Evolutionary conservation across 2,888 invertebrate genomes (phyloP).

Genomic region (Gnatocerus cornutus): DNA sequence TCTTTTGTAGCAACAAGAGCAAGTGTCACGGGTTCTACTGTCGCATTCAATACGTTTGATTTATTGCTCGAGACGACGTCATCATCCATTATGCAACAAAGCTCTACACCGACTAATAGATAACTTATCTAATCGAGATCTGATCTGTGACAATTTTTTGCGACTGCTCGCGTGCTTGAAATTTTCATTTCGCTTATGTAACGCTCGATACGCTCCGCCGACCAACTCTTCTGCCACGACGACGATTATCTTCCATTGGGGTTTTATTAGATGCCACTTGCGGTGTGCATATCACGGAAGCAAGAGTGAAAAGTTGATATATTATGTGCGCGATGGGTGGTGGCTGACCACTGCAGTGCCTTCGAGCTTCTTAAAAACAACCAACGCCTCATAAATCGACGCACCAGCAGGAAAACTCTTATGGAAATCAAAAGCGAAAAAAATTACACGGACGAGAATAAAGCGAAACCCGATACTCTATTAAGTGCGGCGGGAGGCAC

Average conservation of each 20-base stretch:
- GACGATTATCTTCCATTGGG: neutral
- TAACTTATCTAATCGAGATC: conserved; percentile 45
- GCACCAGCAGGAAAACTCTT: neutral
- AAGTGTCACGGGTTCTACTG: conserved; percentile 6
- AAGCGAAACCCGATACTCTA: too few species aligned
- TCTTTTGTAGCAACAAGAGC: conserved; percentile 16
- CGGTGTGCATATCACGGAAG: conserved; percentile 4
- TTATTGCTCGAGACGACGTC: conserved; percentile 30
- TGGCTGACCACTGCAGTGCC: conserved; percentile 18
- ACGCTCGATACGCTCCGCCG: neutral
- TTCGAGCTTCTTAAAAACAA: conserved; percentile 23
- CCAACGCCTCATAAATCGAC: conserved; percentile 3
- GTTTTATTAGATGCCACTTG: neutral
- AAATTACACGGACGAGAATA: too few species aligned
- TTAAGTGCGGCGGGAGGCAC: too few species aligned
- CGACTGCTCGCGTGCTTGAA: conserved; percentile 40
- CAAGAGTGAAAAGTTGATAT: conserved; percentile 11
- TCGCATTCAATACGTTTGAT: conserved; percentile 30
- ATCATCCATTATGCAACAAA: conserved; percentile 32
- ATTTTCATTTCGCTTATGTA: conserved; percentile 46
- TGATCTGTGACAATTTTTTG: conserved; percentile 31
- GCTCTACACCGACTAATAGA: conserved; percentile 39
- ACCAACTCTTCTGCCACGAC: neutral
- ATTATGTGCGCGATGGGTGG: conserved; percentile 22
- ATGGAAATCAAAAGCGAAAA: too few species aligned